These are phyloP conservation scores for Chrysolina oricalcia DNA, from an alignment of 2,888 invertebrate genomes.

Conservation along the genomic window DNA sequence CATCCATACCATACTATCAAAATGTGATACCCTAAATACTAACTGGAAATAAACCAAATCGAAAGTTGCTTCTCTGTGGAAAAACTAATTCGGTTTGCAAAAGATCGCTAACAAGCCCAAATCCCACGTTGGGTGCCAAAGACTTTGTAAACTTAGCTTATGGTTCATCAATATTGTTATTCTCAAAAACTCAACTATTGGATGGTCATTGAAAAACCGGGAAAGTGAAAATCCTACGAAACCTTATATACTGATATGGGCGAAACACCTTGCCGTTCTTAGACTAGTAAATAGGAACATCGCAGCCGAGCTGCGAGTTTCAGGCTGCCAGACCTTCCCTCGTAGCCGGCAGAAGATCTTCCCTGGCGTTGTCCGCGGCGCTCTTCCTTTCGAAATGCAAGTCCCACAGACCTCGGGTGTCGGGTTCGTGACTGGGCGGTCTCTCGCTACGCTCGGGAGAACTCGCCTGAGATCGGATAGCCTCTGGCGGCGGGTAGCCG, in stretches of 20 bases:
- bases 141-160: no score
- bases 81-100: no score
- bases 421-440: slow-evolving; percentile 70
- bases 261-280: slow-evolving; percentile 49
- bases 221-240: no score
- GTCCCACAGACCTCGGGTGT: slow-evolving; percentile 73
- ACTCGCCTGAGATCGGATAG: slow-evolving; percentile 74
- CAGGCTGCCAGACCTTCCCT: slow-evolving; percentile 85
- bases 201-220: no score
- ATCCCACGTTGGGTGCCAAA: no score
- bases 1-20: no score
- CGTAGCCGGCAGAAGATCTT: slow-evolving; percentile 76
- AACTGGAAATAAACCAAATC: no score
- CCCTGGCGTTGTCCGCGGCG: slow-evolving; percentile 69
- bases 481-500: slow-evolving; percentile 77
- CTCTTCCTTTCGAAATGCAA: slow-evolving; percentile 75
- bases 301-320: slow-evolving; percentile 64
- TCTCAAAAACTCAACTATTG: no score
- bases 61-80: no score
- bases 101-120: no score
- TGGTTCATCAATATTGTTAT: no score
- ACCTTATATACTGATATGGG: not conserved
- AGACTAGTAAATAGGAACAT: slow-evolving; percentile 74
- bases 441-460: slow-evolving; percentile 73
- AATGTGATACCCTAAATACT: no score